These are phyloP conservation scores for Diaprepes abbreviatus DNA, from an alignment of 2,888 invertebrate species.

Conservation along the genomic window DNA sequence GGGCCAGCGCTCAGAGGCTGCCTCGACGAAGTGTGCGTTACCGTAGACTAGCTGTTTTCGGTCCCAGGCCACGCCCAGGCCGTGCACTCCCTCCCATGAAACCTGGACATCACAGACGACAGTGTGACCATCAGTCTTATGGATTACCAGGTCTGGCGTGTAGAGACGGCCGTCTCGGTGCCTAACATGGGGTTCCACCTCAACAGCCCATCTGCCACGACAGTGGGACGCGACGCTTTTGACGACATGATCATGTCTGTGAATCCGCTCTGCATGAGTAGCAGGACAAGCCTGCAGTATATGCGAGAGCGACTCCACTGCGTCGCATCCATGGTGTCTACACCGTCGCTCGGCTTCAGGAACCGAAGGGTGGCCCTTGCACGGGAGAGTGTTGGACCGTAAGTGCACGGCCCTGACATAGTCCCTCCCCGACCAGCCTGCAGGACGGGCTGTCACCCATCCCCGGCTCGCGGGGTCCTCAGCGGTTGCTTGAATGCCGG, in stretches of 20 bases:
- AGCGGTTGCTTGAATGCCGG: neutral
- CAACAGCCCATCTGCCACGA: neutral
- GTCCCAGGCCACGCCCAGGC: too few relatives aligned
- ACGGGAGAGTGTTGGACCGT: too few relatives aligned
- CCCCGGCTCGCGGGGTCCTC: neutral
- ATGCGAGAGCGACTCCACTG: neutral
- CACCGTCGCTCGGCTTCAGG: too few relatives aligned
- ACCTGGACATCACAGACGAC: constrained; percentile 16
- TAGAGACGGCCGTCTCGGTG: constrained; percentile 2
- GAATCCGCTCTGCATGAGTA: neutral
- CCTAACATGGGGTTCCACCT: constrained; percentile 24
- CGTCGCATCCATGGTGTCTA: neutral
- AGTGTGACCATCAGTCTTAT: neutral
- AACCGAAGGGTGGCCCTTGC: too few relatives aligned
- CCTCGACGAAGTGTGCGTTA: constrained; percentile 46
- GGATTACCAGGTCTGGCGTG: constrained; percentile 26
- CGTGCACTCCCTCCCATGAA: constrained; percentile 19
- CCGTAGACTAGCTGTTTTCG: constrained; percentile 47
- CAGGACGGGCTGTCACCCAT: neutral
- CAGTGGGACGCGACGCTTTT: neutral
- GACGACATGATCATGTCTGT: constrained; percentile 6
- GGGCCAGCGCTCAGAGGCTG: constrained; percentile 46
- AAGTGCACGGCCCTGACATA: constrained; percentile 6
- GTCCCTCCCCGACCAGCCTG: constrained; percentile 13
- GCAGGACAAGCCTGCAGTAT: neutral